Conservation (phyloP, 2,888 invertebrate species). For the Perdita meconis region DNA sequence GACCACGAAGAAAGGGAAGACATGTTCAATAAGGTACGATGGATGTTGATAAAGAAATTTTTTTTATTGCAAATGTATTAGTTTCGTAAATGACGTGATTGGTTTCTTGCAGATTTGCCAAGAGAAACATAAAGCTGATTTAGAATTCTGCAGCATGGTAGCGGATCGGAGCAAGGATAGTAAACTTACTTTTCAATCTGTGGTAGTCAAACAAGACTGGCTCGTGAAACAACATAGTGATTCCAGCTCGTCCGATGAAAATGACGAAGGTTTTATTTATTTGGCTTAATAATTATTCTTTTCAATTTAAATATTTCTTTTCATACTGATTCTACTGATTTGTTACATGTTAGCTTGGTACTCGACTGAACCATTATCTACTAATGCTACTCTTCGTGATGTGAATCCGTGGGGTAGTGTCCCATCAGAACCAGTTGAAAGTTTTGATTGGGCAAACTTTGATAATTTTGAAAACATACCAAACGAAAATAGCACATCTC, state of each 20-base stretch:
- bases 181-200: constrained; percentile 85
- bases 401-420: constrained; percentile 79
- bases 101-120: constrained; percentile 73
- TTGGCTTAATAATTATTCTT: background rate
- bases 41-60: constrained; percentile 57
- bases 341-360: constrained; percentile 73
- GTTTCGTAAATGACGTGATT: constrained; percentile 60
- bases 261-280: constrained; percentile 81
- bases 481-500: constrained; percentile 62
- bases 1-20: constrained; percentile 85
- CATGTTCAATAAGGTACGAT: constrained; percentile 87
- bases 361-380: constrained; percentile 67
- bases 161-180: constrained; percentile 85
- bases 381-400: constrained; percentile 66
- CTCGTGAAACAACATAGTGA: constrained; percentile 77
- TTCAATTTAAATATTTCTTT: background rate
- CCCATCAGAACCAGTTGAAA: constrained; percentile 73
- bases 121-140: constrained; percentile 78
- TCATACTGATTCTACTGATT: background rate
- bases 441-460: constrained; percentile 82
- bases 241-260: constrained; percentile 84
- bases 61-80: constrained; percentile 76
- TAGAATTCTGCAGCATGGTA: constrained; percentile 75
- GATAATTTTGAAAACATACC: constrained; percentile 78
- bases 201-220: constrained; percentile 84